Conservation (phyloP, 2,888 invertebrate species). For the Nebria salina region DNA sequence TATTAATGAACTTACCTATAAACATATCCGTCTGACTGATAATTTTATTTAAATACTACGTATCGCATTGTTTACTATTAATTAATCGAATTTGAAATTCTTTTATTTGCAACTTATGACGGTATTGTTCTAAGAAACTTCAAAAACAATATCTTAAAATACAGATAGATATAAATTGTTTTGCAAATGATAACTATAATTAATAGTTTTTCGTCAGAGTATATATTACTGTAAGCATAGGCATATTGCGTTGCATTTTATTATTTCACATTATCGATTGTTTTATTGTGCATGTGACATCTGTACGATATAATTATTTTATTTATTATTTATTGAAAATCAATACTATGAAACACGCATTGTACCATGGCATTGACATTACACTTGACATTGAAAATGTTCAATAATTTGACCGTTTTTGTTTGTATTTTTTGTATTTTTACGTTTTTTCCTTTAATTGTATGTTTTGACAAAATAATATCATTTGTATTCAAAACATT, state of each 20-base stretch:
- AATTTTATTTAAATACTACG: neutral
- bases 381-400: neutral
- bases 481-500: neutral
- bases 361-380: neutral
- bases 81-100: neutral
- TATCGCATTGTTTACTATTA: neutral
- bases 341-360: neutral
- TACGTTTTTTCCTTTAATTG: neutral
- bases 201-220: neutral
- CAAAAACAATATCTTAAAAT: too few relatives aligned
- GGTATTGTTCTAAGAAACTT: too few relatives aligned
- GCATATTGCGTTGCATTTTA: neutral
- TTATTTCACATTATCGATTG: neutral
- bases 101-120: neutral
- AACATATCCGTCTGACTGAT: neutral
- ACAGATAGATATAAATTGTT: neutral
- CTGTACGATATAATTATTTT: neutral
- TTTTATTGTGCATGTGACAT: neutral
- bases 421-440: neutral
- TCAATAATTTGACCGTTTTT: neutral
- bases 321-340: neutral
- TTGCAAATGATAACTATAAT: neutral
- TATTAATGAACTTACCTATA: neutral
- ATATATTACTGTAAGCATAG: neutral
- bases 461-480: neutral